These are phyloP conservation scores for Brachionus manjavacas DNA, from an alignment of 1,140 invertebrate species.

Conservation along the genomic window DNA sequence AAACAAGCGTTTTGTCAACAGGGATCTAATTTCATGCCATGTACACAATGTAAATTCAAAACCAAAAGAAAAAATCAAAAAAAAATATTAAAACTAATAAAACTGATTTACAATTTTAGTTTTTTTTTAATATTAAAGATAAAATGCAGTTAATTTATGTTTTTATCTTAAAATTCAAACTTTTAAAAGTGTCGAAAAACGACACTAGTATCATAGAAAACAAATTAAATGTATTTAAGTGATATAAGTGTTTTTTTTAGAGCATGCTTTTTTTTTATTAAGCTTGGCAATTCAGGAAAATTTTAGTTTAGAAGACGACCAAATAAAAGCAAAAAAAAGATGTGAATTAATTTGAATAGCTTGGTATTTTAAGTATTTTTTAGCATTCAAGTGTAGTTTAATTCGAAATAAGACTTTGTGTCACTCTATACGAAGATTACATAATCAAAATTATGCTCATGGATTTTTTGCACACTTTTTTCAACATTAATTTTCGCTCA, in stretches of 20 bases:
- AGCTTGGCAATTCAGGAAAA: background rate
- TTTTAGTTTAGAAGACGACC: background rate
- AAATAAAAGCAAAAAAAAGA: background rate
- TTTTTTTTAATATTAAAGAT: background rate
- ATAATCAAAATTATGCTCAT: slow-evolving; percentile 12
- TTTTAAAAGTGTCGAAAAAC: background rate
- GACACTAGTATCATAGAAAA: background rate
- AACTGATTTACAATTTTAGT: background rate
- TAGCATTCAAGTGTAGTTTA: background rate
- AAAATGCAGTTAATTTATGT: background rate
- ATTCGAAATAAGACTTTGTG: background rate
- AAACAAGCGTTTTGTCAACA: background rate
- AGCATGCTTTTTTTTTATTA: background rate
- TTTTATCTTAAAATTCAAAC: background rate
- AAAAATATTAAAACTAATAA: background rate
- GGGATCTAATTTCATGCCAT: background rate
- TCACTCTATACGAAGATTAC: background rate
- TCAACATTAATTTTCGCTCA: background rate
- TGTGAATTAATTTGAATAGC: background rate
- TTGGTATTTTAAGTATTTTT: background rate
- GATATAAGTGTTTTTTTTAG: background rate
- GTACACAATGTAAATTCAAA: background rate
- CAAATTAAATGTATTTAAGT: background rate
- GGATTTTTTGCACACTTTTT: background rate
- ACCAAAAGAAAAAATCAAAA: background rate